These are phyloP conservation scores for Ptyas mucosa DNA, from an alignment of 2,113 vertebrate genomes.

Conservation along the genomic window DNA sequence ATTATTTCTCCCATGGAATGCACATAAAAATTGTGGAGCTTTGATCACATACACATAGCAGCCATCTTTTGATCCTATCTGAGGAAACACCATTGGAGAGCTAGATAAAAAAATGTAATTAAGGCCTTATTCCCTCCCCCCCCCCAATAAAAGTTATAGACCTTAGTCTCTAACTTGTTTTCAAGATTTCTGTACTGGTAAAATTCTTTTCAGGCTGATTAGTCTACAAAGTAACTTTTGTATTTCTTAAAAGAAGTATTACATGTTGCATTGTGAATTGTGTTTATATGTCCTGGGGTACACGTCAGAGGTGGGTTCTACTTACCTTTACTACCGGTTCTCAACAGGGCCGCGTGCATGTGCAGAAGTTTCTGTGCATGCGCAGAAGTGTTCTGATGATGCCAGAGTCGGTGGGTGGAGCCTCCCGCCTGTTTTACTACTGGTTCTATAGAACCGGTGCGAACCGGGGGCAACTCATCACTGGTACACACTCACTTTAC, in stretches of 20 bases:
- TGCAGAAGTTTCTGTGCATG: no score
- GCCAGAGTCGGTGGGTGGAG: no score
- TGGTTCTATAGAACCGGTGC: no score
- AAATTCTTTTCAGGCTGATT: neutral
- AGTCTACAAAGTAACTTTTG: neutral
- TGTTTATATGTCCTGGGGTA: neutral
- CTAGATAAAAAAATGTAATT: neutral
- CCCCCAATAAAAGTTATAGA: neutral
- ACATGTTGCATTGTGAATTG: neutral
- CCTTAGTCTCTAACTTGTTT: neutral
- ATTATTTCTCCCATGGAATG: neutral
- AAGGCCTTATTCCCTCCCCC: neutral
- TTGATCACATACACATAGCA: neutral
- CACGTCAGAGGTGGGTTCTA: no score
- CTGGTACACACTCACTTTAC: no score
- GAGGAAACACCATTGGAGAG: neutral
- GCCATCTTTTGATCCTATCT: neutral
- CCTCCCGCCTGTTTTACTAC: no score
- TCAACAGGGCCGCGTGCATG: no score
- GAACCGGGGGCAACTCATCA: no score
- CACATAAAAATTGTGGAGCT: neutral
- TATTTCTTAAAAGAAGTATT: neutral
- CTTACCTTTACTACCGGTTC: no score
- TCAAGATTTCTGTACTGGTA: neutral
- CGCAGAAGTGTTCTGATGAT: no score